phyloP scores from a whole-genome alignment of 2,797 vertebrate species.

The Sebastes glaucus region DNA sequence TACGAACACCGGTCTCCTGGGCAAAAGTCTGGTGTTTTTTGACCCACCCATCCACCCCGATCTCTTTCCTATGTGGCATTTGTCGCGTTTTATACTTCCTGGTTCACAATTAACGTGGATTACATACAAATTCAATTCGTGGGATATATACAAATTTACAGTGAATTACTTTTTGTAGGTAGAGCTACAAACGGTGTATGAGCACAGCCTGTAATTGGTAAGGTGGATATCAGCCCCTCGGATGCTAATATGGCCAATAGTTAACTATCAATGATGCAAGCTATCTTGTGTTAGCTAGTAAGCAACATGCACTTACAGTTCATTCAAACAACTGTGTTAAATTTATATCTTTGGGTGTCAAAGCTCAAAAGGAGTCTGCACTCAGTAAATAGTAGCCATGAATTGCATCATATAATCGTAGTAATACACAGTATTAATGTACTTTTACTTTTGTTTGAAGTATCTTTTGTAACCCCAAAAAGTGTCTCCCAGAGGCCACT shows the following conservation, averaged over 20 bases:
- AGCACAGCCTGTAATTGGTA: no score
- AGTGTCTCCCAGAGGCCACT: constrained; percentile 19
- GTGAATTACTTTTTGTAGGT: no score
- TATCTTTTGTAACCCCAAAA: constrained; percentile 15
- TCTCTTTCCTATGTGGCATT: no score
- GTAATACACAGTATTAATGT: constrained; percentile 12
- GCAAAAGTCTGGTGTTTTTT: background rate
- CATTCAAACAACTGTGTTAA: background rate
- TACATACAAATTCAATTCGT: no score
- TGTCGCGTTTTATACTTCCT: no score
- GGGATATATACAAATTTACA: no score
- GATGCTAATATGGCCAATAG: no score
- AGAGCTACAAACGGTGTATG: no score
- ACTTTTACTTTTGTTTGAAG: constrained; percentile 19
- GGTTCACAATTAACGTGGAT: no score
- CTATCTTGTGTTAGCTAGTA: background rate
- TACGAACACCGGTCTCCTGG: no score
- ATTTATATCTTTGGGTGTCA: background rate
- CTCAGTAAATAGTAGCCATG: background rate
- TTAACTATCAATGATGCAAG: background rate
- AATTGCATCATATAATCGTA: background rate
- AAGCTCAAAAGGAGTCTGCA: background rate
- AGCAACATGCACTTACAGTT: background rate
- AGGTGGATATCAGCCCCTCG: fast-evolving
- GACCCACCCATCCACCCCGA: no score